These are phyloP conservation scores for Eurystomus glaucurus DNA, from an alignment of 2,797 vertebrate genomes.

Conservation along the genomic window DNA sequence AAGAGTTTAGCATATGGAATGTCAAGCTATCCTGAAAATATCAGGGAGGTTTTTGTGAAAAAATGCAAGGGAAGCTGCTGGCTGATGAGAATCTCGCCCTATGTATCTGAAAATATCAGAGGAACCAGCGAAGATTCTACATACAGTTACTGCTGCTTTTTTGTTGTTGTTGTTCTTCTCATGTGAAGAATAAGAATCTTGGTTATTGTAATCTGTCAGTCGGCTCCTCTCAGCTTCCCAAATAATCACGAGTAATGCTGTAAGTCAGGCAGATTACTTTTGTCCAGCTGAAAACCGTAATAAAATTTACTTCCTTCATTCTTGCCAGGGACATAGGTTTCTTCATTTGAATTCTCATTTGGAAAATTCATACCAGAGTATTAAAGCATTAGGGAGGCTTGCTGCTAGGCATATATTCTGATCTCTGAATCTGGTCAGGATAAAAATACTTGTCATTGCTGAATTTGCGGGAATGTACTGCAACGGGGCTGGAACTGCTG, in stretches of 20 bases:
- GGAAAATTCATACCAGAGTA: not conserved
- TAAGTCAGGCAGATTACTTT: constrained; percentile 6
- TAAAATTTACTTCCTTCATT: not conserved
- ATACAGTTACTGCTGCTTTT: not conserved
- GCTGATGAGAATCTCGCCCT: constrained; percentile 19
- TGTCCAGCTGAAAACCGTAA: not conserved
- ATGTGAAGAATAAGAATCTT: not conserved
- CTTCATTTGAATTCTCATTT: constrained; percentile 34
- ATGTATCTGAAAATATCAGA: constrained; percentile 27
- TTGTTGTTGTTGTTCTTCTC: not conserved
- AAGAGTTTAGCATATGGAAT: constrained; percentile 49
- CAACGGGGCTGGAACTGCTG: not conserved
- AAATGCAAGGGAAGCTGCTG: constrained; percentile 40
- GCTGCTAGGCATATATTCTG: not conserved
- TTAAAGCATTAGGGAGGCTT: not conserved
- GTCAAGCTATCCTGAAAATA: constrained; percentile 31
- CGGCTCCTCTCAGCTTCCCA: not conserved
- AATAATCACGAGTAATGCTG: constrained; percentile 8
- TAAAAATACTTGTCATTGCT: not conserved
- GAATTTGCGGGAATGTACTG: not conserved
- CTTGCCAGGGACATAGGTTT: not conserved
- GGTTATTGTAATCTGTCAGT: not conserved
- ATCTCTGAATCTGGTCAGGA: not conserved
- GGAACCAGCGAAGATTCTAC: not conserved
- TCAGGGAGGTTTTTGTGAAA: constrained; percentile 13